These are phyloP conservation scores for Lynx canadensis DNA, from an alignment of 2,113 vertebrate genomes.

Conservation along the genomic window DNA sequence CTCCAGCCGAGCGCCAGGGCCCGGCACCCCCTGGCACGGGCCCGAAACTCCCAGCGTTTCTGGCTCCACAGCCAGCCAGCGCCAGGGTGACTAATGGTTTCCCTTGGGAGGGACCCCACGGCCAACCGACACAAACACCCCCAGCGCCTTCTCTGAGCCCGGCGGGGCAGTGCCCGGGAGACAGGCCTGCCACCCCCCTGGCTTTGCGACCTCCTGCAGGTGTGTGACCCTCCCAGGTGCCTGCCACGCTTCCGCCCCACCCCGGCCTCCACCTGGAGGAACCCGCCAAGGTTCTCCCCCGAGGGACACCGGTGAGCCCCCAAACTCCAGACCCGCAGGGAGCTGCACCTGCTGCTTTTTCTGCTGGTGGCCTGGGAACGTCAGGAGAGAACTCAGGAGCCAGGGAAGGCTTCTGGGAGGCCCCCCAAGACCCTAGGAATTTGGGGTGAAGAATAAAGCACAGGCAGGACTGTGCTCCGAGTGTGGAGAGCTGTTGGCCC, in stretches of 20 bases:
- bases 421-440: not conserved
- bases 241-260: fast-evolving
- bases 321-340: not conserved
- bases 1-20: not conserved
- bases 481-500: fast-evolving
- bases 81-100: slow-evolving; percentile 60
- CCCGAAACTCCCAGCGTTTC: not conserved
- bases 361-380: too few relatives aligned
- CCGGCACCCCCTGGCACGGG: not conserved
- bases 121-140: not conserved
- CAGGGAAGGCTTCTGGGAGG: not conserved
- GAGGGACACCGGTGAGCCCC: not conserved
- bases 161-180: not conserved
- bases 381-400: not conserved
- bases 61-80: not conserved
- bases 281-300: fast-evolving
- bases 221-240: not conserved
- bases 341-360: too few relatives aligned
- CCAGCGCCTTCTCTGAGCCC: not conserved
- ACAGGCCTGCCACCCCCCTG: not conserved
- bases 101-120: slow-evolving; percentile 57
- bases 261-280: not conserved
- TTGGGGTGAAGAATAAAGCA: too few relatives aligned
- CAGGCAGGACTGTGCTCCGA: not conserved
- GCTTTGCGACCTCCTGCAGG: not conserved